Conservation (phyloP, 2,797 vertebrate genomes). For the Lutjanus argentimaculatus region DNA sequence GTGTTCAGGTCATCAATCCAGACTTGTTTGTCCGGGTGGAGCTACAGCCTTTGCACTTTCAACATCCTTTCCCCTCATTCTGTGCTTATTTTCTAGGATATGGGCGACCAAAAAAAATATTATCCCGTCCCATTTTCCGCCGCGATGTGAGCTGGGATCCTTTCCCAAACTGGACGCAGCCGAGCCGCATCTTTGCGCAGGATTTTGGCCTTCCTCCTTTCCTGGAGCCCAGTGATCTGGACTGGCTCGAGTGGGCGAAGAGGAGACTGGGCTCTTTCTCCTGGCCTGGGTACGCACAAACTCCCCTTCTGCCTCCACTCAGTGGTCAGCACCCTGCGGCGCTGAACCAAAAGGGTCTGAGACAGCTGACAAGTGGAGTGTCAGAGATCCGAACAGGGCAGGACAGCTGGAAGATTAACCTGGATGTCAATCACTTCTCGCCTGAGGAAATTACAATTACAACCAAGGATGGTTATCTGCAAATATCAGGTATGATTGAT, state of each 20-base stretch:
- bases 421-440: conserved; percentile 83
- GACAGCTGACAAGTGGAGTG: conserved; percentile 64
- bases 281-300: conserved; percentile 72
- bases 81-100: conserved; percentile 51
- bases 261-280: conserved; percentile 71
- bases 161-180: conserved; percentile 80
- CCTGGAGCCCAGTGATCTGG: conserved; percentile 76
- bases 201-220: conserved; percentile 84
- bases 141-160: conserved; percentile 80
- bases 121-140: conserved; percentile 81
- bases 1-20: conserved; percentile 42
- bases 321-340: conserved; percentile 5
- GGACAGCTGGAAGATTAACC: conserved; percentile 81
- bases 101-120: conserved; percentile 79
- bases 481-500: conserved; percentile 80
- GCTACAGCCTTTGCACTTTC: conserved; percentile 40
- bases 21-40: conserved; percentile 55
- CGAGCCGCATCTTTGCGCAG: conserved; percentile 74
- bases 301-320: conserved; percentile 66
- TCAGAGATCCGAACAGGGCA: conserved; percentile 75
- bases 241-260: conserved; percentile 84
- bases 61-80: conserved; percentile 13
- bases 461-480: conserved; percentile 82
- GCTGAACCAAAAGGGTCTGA: conserved; percentile 30
- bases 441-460: conserved; percentile 82